Percentiles rank a stretch among this genome's conserved stretches.
Conservation (phyloP, 2,113 vertebrate species). For the Dasyornis broadbenti region DNA sequence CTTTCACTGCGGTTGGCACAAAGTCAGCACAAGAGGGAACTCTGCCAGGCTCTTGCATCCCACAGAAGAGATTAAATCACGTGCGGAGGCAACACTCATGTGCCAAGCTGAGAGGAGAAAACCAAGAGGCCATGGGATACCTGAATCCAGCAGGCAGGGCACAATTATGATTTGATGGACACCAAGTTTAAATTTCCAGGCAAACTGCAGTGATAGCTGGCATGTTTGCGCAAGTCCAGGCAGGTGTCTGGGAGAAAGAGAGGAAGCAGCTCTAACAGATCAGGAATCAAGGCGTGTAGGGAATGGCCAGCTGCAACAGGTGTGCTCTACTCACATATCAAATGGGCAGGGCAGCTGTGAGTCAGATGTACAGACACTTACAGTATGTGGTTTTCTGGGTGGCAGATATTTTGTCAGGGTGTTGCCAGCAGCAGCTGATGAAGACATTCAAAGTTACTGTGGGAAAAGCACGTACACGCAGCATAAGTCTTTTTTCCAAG, state of each 20-base stretch:
- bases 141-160: background rate
- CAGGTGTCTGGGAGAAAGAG: background rate
- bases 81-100: background rate
- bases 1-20: background rate
- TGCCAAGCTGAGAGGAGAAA: background rate
- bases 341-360: background rate
- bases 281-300: background rate
- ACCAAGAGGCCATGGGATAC: background rate
- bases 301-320: slow-evolving; percentile 16
- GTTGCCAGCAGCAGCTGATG: slow-evolving; percentile 18
- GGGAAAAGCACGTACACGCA: background rate
- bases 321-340: background rate
- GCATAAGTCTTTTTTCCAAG: background rate
- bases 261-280: background rate
- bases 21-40: background rate
- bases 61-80: background rate
- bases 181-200: background rate
- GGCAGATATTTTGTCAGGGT: background rate
- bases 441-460: background rate
- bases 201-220: background rate
- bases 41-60: background rate
- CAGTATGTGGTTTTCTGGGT: background rate
- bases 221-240: background rate
- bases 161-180: background rate
- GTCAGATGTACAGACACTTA: background rate